phyloP scores from a whole-genome alignment of 2,797 vertebrate genomes.

The Sylvia borin region DNA sequence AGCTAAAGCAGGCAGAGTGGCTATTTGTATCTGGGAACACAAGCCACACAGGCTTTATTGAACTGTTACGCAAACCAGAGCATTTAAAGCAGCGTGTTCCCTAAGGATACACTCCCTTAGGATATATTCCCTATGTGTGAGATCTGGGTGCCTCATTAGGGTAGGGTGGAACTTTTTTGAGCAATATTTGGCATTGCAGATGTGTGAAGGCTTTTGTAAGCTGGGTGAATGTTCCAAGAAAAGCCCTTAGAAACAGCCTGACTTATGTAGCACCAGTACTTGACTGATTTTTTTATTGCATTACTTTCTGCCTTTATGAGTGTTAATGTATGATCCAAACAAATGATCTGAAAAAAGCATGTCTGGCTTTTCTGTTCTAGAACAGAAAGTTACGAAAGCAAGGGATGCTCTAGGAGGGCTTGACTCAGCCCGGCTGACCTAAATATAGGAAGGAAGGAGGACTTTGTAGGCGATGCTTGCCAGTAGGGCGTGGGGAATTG shows the following conservation, averaged over 20 bases:
- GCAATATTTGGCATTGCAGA: not conserved
- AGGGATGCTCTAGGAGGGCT: not conserved
- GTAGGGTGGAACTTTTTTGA: not conserved
- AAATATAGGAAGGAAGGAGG: not conserved
- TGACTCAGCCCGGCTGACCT: not conserved
- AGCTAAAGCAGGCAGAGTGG: not conserved
- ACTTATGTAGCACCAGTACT: not conserved
- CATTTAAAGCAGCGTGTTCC: not conserved
- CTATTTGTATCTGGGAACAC: not conserved
- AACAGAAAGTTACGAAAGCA: not conserved
- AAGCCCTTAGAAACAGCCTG: not conserved
- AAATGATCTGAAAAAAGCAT: not conserved
- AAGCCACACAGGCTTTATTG: not conserved
- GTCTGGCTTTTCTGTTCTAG: not conserved
- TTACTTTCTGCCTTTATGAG: not conserved
- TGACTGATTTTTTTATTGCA: not conserved
- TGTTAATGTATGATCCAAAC: not conserved
- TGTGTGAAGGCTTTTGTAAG: not conserved
- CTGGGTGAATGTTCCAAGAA: not conserved
- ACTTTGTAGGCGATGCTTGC: not conserved
- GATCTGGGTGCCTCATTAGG: accelerated
- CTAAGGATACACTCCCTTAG: not conserved
- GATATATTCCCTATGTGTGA: not conserved
- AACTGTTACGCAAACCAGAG: not conserved
- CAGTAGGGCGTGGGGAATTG: not conserved